A percentile compares a stretch with the other conserved stretches of the same genome.
Evolutionary conservation across 1,140 invertebrate species (phyloP).

Genomic region (Tenebrio molitor): DNA sequence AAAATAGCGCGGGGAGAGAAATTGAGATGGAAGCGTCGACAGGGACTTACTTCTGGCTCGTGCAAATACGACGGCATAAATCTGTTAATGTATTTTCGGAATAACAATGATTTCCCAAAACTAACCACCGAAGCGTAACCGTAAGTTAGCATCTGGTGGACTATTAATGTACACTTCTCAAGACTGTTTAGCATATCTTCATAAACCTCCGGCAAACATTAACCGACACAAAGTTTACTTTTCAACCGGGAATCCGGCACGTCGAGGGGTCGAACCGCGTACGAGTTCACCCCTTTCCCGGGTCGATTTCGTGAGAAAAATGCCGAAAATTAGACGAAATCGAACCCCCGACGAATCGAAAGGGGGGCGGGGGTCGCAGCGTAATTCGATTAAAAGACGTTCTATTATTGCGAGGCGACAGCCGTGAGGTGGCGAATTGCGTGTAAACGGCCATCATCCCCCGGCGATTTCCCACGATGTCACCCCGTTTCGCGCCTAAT

Average conservation of each 20-base stretch:
- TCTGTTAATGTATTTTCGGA: constrained; percentile 33
- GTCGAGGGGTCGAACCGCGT: not conserved
- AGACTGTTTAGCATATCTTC: constrained; percentile 44
- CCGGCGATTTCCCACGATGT: constrained; percentile 41
- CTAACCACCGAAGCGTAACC: constrained; percentile 21
- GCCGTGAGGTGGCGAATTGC: constrained; percentile 43
- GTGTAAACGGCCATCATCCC: constrained; percentile 41
- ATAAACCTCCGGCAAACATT: constrained; percentile 44
- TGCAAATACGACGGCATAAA: constrained; percentile 17
- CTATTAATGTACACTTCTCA: constrained; percentile 41
- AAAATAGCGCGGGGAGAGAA: constrained; percentile 10
- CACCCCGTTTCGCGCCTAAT: constrained; percentile 35
- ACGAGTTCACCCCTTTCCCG: constrained; percentile 4
- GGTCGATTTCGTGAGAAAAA: constrained; percentile 30
- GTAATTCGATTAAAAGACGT: constrained; percentile 43
- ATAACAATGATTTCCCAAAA: constrained; percentile 36
- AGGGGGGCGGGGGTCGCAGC: not conserved
- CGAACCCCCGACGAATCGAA: no score
- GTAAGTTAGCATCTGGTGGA: constrained; percentile 37
- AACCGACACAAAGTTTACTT: constrained; percentile 38
- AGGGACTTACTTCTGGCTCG: constrained; percentile 15
- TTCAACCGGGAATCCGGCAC: constrained; percentile 1
- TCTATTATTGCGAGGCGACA: constrained; percentile 12
- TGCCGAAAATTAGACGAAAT: constrained; percentile 8
- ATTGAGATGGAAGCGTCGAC: constrained; percentile 24